Conservation (phyloP, 2,888 invertebrate species). For the Aphrophora alni region DNA sequence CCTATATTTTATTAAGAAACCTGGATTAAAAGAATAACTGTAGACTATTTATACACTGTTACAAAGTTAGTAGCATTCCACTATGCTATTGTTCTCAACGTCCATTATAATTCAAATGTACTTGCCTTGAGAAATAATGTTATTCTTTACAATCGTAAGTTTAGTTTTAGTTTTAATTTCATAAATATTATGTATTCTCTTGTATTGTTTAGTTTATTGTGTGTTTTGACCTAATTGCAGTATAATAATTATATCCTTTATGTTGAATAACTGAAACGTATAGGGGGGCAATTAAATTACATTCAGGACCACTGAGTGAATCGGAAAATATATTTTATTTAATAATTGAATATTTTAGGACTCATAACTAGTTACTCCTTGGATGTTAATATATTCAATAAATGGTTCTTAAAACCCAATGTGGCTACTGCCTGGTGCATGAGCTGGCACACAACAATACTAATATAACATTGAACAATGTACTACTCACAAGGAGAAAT, state of each 20-base stretch:
- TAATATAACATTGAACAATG: too few species aligned
- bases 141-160: background rate
- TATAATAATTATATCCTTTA: background rate
- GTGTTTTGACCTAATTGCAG: background rate
- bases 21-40: background rate
- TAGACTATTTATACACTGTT: background rate
- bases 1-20: background rate
- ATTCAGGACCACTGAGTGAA: too few species aligned
- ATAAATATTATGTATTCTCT: background rate
- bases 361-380: too few species aligned
- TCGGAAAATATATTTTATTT: too few species aligned
- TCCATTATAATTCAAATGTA: background rate
- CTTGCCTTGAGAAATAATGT: background rate
- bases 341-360: too few species aligned
- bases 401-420: too few species aligned
- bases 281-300: too few species aligned
- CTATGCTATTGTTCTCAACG: background rate
- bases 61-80: background rate
- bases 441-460: too few species aligned
- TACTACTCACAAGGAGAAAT: too few species aligned
- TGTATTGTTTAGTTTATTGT: background rate
- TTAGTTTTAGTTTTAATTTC: background rate
- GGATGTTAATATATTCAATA: too few species aligned
- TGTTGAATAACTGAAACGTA: too few species aligned
- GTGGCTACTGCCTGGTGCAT: too few species aligned